Conservation (phyloP, 2,797 vertebrate genomes). For the Aulostomus chinensis region DNA sequence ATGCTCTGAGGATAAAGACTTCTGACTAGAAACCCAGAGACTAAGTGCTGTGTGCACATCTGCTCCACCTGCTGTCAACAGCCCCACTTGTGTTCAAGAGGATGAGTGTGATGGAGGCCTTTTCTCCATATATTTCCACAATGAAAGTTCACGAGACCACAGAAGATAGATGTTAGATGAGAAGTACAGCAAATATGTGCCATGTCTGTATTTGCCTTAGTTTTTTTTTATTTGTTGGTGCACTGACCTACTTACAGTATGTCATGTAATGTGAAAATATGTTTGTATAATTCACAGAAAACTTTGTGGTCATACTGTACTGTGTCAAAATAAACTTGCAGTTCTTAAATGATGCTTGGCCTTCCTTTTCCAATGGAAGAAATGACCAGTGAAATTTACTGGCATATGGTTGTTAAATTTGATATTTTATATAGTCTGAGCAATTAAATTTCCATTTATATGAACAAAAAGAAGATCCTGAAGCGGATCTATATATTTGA, state of each 20-base stretch:
- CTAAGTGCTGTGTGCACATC: constrained; percentile 1
- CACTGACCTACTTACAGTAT: constrained; percentile 18
- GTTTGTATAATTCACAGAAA: constrained; percentile 24
- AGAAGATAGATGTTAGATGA: constrained; percentile 1
- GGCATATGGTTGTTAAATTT: too few relatives aligned
- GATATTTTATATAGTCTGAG: too few relatives aligned
- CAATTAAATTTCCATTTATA: too few relatives aligned
- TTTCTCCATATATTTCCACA: constrained; percentile 57
- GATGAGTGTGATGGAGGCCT: constrained; percentile 42
- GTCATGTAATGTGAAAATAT: constrained; percentile 23
- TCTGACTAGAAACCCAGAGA: constrained; percentile 71
- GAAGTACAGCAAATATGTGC: too few relatives aligned
- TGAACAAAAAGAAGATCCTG: too few relatives aligned
- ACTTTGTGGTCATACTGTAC: constrained; percentile 20
- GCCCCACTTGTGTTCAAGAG: constrained; percentile 19
- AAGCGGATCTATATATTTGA: too few relatives aligned
- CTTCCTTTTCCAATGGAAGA: constrained; percentile 17
- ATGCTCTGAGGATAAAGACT: constrained; percentile 85
- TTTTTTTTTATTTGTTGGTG: constrained; percentile 25
- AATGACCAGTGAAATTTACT: too few relatives aligned
- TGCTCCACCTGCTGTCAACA: constrained; percentile 11
- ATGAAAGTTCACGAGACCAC: constrained; percentile 3
- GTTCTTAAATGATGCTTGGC: constrained; percentile 10
- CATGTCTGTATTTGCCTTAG: constrained; percentile 22
- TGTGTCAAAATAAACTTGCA: constrained; percentile 44